Evolutionary conservation across 1,140 invertebrate genomes (phyloP), one percentile per base, ranked within the genome.

Genomic region (Leguminivora glycinivorella): DNA sequence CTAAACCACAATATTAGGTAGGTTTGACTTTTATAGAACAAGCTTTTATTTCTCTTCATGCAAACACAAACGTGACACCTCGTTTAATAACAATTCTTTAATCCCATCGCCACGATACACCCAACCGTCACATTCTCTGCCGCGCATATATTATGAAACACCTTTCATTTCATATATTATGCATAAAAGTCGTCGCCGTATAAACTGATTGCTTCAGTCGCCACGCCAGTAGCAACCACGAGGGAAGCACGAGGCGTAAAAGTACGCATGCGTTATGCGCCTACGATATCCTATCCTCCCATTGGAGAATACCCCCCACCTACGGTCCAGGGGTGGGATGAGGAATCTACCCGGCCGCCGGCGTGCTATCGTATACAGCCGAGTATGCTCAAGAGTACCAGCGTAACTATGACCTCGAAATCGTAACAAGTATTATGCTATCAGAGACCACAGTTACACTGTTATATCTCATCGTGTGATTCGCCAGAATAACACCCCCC

Each of bases 231-330:
- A 68, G 70, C 72, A 72, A 77, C 82, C 86, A 89, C 87, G 85
- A 85, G 87, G 84, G 80, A 76, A 84, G 78, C 86, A 89, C 84
- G 85, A 79, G 81, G 82, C 71, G 58, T 76, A 83, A 82, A 82
- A 80, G 78, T 82, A 85, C 84, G 87, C 88, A 82, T 85, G 88
- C 88, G 88, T 82, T 68, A 67, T 80, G 67, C 43, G 60, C 38
- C 22, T 24, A 67, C 66, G 19, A 34, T 63, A n/a, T 63, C 3
- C 58, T 17, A 31, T 10, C 25, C 58, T 26, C 58, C 58, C 26
- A 63, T 63, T 63, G 58, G 58, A 63, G 26, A 29, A 63, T 29
- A 34, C 25, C 25, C 58, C 58, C 31, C 3, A 34, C 31, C 58
- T 29, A 7, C 26, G 58, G 26, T 63, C 29, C 58, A 63, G 26